Evolutionary conservation across 2,797 vertebrate species (phyloP), one percentile per base, ranked within the genome.

Genomic region (Astyanax mexicanus): DNA sequence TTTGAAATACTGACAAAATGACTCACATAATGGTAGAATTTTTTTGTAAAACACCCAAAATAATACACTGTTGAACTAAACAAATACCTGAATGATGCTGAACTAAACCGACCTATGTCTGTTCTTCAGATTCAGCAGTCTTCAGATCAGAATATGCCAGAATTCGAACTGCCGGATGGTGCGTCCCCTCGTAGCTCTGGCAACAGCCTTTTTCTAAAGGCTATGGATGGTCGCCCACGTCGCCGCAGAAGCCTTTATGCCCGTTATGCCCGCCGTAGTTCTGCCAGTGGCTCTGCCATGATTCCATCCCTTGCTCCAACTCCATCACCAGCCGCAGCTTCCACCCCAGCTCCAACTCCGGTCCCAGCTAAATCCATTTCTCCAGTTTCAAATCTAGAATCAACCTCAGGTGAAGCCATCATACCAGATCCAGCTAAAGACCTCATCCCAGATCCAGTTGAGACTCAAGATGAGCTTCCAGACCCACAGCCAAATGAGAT

Each of bases 131-230:
- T 92, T 29, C 85, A 89, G 84, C 83, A 87, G 62, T 84, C 89
- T 0, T 79, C 87, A 0, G 62, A 85, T 8, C 85, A 90, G 62
- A 81, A 92, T 6, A 78, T 87, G 9, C 84, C 90, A 78, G 89
- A 89, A 45, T 91, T 88, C n/a, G 84, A 89, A 8, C 79, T n/a
- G 0, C 66, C 70, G 0, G 85, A 88, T 13, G 68, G 57, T 32
- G 74, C 83, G 0, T 83, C 85, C 4, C 81, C 81, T 3, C 88
- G 86, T 6, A 72, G 64, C 74, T 91, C 89, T 0, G 64, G 66
- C 7, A 88, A 85, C 75, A 90, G 72, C 17, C 88, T 92, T 37
- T 91, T 91, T 77, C 84, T 89, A 15, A 91, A 91, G 66, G 88
- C 88, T 0, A 91, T 91, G 89, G 91, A 92, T 0, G 84, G 89